phyloP scores from a whole-genome alignment of 2,888 invertebrate species.

The Amphipoea oculea region DNA sequence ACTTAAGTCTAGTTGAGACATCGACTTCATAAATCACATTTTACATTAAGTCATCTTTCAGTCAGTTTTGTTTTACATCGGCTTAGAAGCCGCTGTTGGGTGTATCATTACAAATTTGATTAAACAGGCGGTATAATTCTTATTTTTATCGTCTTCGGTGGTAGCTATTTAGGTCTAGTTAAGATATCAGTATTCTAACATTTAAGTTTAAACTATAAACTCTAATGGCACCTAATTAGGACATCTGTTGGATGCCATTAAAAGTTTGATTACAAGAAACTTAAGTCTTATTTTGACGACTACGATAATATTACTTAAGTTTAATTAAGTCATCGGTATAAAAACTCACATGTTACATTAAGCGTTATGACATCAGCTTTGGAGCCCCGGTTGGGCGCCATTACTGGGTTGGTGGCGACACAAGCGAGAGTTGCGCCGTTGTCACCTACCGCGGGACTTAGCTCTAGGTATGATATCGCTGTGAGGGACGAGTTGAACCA shows the following conservation, averaged over 20 bases:
- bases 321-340: conserved; percentile 73
- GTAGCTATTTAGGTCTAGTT: background rate
- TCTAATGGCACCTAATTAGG: conserved; percentile 74
- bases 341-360: conserved; percentile 87
- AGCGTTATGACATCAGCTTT: conserved; percentile 87
- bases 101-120: conserved; percentile 74
- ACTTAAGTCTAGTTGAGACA: conserved; percentile 66
- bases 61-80: conserved; percentile 74
- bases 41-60: conserved; percentile 78
- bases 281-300: background rate
- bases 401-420: conserved; percentile 85
- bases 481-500: conserved; percentile 79
- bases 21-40: conserved; percentile 80
- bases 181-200: conserved; percentile 76
- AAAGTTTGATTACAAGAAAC: conserved; percentile 27
- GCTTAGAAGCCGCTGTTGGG: conserved; percentile 84
- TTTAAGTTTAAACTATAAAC: conserved; percentile 80
- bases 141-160: conserved; percentile 62
- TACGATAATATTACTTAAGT: conserved; percentile 60
- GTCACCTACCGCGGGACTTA: conserved; percentile 81
- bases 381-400: conserved; percentile 85
- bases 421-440: conserved; percentile 87
- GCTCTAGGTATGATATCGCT: conserved; percentile 82
- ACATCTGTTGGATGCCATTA: conserved; percentile 80
- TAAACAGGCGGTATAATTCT: too few species aligned